Conservation (phyloP, 2,113 vertebrate species). For the Nothoprocta perdicaria region DNA sequence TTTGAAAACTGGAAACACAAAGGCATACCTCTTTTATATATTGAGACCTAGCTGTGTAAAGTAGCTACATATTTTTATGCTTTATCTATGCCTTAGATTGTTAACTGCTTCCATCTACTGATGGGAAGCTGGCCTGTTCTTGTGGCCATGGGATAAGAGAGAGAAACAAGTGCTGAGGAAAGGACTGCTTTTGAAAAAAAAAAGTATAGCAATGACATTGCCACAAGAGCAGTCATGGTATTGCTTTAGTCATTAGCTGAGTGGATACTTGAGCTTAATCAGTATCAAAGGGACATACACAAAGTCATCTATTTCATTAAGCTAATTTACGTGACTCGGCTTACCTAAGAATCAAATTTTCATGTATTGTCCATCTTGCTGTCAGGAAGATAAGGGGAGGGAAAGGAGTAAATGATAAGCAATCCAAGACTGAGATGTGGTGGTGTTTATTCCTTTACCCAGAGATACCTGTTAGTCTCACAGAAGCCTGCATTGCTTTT, state of each 20-base stretch:
- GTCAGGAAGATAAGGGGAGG: constrained; percentile 58
- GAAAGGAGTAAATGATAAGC: neutral
- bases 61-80: constrained; percentile 65
- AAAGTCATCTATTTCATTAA: constrained; percentile 83
- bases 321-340: constrained; percentile 84
- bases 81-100: constrained; percentile 26
- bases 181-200: constrained; percentile 18
- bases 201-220: constrained; percentile 63
- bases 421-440: neutral
- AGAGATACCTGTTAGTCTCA: neutral
- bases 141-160: constrained; percentile 14
- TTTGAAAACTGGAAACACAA: constrained; percentile 76
- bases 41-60: constrained; percentile 69
- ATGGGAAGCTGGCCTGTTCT: constrained; percentile 44
- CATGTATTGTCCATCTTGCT: constrained; percentile 75
- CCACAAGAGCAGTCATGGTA: constrained; percentile 68
- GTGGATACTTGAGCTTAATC: constrained; percentile 85
- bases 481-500: neutral
- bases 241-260: constrained; percentile 83
- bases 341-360: constrained; percentile 80
- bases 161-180: constrained; percentile 60
- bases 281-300: constrained; percentile 73
- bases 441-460: neutral
- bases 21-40: constrained; percentile 76
- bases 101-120: constrained; percentile 60